A percentile compares a stretch with the other conserved stretches of the same genome.
Conservation (phyloP, 1,140 invertebrate species). For the Coelopa frigida region DNA sequence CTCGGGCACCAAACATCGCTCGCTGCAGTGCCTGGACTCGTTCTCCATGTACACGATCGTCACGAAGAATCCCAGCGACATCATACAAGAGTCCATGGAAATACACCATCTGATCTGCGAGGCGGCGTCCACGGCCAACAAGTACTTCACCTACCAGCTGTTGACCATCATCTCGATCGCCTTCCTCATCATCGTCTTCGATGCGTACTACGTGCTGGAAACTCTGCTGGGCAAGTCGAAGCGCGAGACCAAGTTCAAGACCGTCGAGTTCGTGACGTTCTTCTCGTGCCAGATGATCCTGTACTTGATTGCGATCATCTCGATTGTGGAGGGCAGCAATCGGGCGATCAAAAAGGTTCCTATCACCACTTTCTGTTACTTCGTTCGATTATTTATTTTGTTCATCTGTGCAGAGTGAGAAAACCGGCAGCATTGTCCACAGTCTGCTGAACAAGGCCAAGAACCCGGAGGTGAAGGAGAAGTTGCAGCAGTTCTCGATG, state of each 20-base stretch:
- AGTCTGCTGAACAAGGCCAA: constrained; percentile 37
- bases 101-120: constrained; percentile 43
- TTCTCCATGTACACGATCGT: constrained; percentile 43
- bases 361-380: neutral
- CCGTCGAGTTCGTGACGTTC: constrained; percentile 39
- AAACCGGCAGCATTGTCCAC: constrained; percentile 40
- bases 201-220: constrained; percentile 43
- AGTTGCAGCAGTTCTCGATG: constrained; percentile 42
- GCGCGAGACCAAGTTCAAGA: constrained; percentile 39
- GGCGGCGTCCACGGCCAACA: constrained; percentile 40
- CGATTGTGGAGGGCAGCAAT: constrained; percentile 42
- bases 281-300: constrained; percentile 43
- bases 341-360: constrained; percentile 34
- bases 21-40: constrained; percentile 34
- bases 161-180: constrained; percentile 41
- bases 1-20: constrained; percentile 29
- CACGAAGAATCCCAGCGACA: constrained; percentile 36
- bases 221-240: constrained; percentile 39
- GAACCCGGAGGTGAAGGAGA: constrained; percentile 31
- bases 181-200: constrained; percentile 42
- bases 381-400: no score
- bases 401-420: constrained; percentile 24
- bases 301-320: constrained; percentile 39
- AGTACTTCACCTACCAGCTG: constrained; percentile 42
- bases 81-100: constrained; percentile 44